Percentiles rank a stretch among this genome's conserved stretches.
Evolutionary conservation across 2,797 vertebrate genomes (phyloP).

Genomic region (Uromys caudimaculatus): DNA sequence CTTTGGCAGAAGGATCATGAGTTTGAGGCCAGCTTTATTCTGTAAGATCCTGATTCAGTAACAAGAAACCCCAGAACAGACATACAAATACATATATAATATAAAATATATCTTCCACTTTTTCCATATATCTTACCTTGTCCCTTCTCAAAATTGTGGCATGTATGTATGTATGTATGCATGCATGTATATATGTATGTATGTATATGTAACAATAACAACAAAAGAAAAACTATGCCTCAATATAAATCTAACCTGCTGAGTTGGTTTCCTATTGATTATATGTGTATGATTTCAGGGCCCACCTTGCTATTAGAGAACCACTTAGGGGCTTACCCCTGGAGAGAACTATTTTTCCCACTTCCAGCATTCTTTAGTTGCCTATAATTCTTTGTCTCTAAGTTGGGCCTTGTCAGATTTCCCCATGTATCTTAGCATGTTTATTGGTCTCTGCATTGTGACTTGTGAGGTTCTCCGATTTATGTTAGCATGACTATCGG

Average conservation of each 20-base stretch:
- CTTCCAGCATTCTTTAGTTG: neutral
- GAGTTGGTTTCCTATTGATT: neutral
- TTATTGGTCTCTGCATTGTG: neutral
- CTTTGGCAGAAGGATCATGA: neutral
- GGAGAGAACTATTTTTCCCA: neutral
- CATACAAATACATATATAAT: neutral
- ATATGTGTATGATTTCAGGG: neutral
- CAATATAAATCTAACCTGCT: neutral
- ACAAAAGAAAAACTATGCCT: neutral
- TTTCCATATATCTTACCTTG: neutral
- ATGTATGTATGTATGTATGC: neutral
- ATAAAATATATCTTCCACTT: neutral
- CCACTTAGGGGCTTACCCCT: neutral
- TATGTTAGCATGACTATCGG: neutral
- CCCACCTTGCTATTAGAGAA: neutral
- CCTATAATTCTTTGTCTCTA: neutral
- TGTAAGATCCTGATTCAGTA: neutral
- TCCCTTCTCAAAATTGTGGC: neutral
- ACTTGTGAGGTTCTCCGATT: neutral
- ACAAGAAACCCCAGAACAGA: neutral
- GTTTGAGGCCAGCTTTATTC: neutral
- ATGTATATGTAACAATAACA: neutral
- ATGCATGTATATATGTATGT: neutral
- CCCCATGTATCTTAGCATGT: neutral
- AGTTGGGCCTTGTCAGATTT: neutral